phyloP scores from a whole-genome alignment of 2,113 vertebrate genomes.

The Hepsetus odoe region DNA sequence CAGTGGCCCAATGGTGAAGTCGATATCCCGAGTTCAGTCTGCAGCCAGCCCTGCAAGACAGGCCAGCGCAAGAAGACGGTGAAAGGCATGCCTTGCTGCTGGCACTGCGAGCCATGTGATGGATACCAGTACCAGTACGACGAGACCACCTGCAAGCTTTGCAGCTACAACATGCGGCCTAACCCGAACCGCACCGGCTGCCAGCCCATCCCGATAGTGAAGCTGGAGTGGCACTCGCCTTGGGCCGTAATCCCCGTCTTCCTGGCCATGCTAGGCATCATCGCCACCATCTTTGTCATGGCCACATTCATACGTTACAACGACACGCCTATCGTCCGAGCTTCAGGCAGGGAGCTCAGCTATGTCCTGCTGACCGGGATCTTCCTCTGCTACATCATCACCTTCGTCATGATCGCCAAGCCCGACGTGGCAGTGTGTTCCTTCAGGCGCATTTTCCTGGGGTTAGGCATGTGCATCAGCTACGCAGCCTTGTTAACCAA shows the following conservation, averaged over 20 bases:
- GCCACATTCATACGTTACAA: slow-evolving; percentile 92
- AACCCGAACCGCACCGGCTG: slow-evolving; percentile 88
- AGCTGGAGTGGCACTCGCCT: slow-evolving; percentile 94
- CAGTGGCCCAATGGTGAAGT: slow-evolving; percentile 86
- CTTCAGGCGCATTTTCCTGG: slow-evolving; percentile 89
- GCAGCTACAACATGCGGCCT: slow-evolving; percentile 87
- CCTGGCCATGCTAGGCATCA: slow-evolving; percentile 91
- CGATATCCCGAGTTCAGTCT: slow-evolving; percentile 84
- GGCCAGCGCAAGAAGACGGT: slow-evolving; percentile 92
- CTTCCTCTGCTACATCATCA: slow-evolving; percentile 96
- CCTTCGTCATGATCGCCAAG: slow-evolving; percentile 95
- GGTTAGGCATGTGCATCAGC: slow-evolving; percentile 96
- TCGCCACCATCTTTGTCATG: slow-evolving; percentile 92
- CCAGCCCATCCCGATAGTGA: slow-evolving; percentile 88
- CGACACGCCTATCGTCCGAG: slow-evolving; percentile 92
- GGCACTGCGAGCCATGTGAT: slow-evolving; percentile 92
- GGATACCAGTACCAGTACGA: slow-evolving; percentile 92
- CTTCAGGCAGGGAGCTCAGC: slow-evolving; percentile 91
- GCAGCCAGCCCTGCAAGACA: slow-evolving; percentile 85
- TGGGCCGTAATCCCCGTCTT: slow-evolving; percentile 94
- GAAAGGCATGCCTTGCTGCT: slow-evolving; percentile 93
- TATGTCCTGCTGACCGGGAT: slow-evolving; percentile 93
- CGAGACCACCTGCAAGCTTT: slow-evolving; percentile 89
- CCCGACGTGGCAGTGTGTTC: slow-evolving; percentile 90
- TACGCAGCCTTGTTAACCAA: slow-evolving; percentile 94